Evolutionary conservation across 2,113 vertebrate genomes (phyloP).

Genomic region (Trochalopteron elliotii): DNA sequence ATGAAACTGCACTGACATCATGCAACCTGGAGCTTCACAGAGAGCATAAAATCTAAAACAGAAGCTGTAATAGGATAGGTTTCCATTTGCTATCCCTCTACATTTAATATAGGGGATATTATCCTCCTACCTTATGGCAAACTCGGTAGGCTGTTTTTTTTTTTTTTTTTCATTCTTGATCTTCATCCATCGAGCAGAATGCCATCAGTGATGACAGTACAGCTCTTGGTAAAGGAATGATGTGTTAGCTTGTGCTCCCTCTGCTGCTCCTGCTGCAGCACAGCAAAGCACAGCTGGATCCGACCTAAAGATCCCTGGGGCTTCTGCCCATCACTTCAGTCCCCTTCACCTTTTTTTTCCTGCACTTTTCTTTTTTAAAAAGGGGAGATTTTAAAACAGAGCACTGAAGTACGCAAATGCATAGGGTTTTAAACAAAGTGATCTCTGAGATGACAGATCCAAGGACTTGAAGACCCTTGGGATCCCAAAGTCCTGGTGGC

Average conservation of each 20-base stretch:
- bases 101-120: not conserved
- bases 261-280: constrained; percentile 55
- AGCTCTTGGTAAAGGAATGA: not conserved
- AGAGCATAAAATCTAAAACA: constrained; percentile 8
- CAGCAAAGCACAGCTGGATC: constrained; percentile 17
- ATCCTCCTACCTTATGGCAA: not conserved
- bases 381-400: not conserved
- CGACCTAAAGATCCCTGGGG: not conserved
- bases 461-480: rapidly evolving
- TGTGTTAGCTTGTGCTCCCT: constrained; percentile 66
- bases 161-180: not conserved
- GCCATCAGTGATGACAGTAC: not conserved
- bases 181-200: not conserved
- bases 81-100: not conserved
- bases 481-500: not conserved
- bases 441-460: not conserved
- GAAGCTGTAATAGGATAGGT: not conserved
- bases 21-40: not conserved
- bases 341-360: rapidly evolving
- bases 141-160: not conserved
- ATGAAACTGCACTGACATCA: not conserved
- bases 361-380: not conserved
- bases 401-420: rapidly evolving
- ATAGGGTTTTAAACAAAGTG: not conserved
- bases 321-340: not conserved